phyloP scores from a whole-genome alignment of 1,140 invertebrate species.

The Heliconius hermathena region DNA sequence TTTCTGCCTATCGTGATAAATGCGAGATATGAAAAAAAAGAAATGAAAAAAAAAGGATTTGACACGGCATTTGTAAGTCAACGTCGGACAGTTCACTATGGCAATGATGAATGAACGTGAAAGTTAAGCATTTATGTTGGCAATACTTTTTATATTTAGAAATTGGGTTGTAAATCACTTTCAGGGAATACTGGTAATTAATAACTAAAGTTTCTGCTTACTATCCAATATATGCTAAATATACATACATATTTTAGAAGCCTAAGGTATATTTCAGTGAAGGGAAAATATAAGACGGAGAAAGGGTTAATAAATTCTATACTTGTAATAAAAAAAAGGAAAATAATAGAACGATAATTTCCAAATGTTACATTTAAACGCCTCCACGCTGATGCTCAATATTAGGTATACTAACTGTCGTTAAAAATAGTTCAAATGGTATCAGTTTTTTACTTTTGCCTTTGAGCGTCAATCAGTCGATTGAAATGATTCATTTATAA shows the following conservation, averaged over 20 bases:
- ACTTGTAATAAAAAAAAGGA: too few species aligned
- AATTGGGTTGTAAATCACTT: neutral
- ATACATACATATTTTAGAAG: too few species aligned
- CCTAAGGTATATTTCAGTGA: too few species aligned
- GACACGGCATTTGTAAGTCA: slow-evolving; percentile 9
- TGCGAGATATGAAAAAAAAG: neutral
- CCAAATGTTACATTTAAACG: too few species aligned
- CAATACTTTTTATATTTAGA: neutral
- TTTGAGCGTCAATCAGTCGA: neutral
- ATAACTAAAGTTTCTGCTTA: too few species aligned
- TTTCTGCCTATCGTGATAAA: neutral
- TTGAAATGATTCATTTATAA: slow-evolving; percentile 1
- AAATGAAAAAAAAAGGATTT: neutral
- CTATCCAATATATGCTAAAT: too few species aligned
- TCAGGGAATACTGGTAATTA: too few species aligned
- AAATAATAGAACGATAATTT: too few species aligned
- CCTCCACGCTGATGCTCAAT: too few species aligned
- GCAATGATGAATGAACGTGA: slow-evolving; percentile 10
- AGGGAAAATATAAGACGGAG: too few species aligned
- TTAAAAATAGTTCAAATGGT: neutral
- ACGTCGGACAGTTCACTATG: neutral
- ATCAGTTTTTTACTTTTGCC: neutral
- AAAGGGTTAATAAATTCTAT: too few species aligned
- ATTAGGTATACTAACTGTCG: too few species aligned
- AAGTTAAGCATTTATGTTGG: neutral